Conservation (phyloP, 2,888 invertebrate genomes). For the Deilephila elpenor region DNA sequence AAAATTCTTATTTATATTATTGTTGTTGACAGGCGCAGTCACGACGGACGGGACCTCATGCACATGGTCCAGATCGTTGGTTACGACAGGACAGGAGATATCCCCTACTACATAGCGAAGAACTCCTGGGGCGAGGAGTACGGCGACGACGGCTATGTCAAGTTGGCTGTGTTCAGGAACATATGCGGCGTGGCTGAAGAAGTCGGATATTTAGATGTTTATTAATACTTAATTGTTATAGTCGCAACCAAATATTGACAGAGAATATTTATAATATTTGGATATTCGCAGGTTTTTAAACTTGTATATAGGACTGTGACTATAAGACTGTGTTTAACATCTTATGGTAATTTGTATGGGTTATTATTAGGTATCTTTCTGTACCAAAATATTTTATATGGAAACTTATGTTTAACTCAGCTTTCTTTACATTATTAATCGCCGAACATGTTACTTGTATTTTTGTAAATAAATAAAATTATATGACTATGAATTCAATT, state of each 20-base stretch:
- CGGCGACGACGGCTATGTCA: constrained; percentile 89
- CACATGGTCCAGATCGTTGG: constrained; percentile 93
- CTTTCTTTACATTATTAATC: too few species aligned
- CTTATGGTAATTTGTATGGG: too few species aligned
- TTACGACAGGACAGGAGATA: constrained; percentile 86
- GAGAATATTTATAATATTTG: neutral
- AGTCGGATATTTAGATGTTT: constrained; percentile 79
- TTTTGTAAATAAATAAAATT: too few species aligned
- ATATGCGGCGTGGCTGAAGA: constrained; percentile 90
- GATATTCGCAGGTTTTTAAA: too few species aligned
- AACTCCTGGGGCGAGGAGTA: constrained; percentile 91
- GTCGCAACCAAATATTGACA: neutral
- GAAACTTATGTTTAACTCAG: too few species aligned
- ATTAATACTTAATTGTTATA: neutral
- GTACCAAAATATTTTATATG: too few species aligned
- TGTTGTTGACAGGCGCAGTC: constrained; percentile 52
- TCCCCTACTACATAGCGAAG: constrained; percentile 90
- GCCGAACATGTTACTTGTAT: too few species aligned
- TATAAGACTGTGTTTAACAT: too few species aligned
- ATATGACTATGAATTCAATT: too few species aligned
- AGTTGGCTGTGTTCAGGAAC: constrained; percentile 87
- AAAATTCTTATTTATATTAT: neutral
- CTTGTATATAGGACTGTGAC: too few species aligned
- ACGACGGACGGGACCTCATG: constrained; percentile 71
- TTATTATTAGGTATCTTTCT: too few species aligned